Evolutionary conservation across 2,797 vertebrate genomes (phyloP).

Genomic region (Pelodytes ibericus): DNA sequence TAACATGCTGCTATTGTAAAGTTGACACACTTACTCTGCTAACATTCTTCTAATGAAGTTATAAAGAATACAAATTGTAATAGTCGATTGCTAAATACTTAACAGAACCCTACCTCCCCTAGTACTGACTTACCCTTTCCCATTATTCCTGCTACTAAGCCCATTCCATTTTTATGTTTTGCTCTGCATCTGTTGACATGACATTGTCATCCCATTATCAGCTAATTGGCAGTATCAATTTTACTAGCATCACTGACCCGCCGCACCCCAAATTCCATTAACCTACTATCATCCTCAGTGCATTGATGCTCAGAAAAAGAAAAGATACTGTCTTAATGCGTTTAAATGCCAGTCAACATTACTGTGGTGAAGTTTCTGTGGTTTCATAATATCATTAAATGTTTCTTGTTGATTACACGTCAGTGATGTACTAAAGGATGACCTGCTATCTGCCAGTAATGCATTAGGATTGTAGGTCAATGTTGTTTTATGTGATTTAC

Average conservation of each 20-base stretch:
- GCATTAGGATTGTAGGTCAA: neutral
- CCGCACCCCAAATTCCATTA: neutral
- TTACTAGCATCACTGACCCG: slow-evolving; percentile 39
- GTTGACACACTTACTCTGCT: slow-evolving; percentile 57
- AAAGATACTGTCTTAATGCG: slow-evolving; percentile 70
- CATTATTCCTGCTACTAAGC: slow-evolving; percentile 72
- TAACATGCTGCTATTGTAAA: slow-evolving; percentile 44
- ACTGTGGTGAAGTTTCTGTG: slow-evolving; percentile 75
- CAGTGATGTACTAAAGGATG: neutral
- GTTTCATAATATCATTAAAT: neutral
- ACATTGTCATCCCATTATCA: slow-evolving; percentile 65
- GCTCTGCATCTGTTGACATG: slow-evolving; percentile 64
- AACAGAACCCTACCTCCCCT: slow-evolving; percentile 68
- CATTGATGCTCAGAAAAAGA: slow-evolving; percentile 31
- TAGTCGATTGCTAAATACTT: slow-evolving; percentile 61
- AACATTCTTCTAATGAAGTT: slow-evolving; percentile 64
- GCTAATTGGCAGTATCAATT: slow-evolving; percentile 69
- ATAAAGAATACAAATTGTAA: slow-evolving; percentile 55
- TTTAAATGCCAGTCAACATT: slow-evolving; percentile 53
- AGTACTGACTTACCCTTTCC: slow-evolving; percentile 76
- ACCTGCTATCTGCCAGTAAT: neutral
- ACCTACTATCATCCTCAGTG: neutral
- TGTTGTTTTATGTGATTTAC: neutral
- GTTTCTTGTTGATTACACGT: neutral
- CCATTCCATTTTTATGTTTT: slow-evolving; percentile 68